A percentile compares a stretch with the other conserved stretches of the same genome.
Conservation (phyloP, 2,113 vertebrate species). For the Anhinga anhinga region DNA sequence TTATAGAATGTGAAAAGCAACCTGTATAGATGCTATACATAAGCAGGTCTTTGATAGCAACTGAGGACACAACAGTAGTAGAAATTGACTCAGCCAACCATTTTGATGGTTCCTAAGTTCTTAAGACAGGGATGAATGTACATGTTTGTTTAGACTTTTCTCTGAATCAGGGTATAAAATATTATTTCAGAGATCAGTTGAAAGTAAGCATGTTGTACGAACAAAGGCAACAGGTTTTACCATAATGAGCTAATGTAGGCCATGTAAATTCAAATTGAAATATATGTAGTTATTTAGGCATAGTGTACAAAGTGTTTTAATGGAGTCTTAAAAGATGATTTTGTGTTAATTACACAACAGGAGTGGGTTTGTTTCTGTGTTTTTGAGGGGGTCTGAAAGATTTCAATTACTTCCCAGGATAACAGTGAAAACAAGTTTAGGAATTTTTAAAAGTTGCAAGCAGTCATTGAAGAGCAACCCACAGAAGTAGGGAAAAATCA, state of each 20-base stretch:
- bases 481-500: too few relatives aligned
- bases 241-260: background rate
- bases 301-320: too few relatives aligned
- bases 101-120: background rate
- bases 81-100: background rate
- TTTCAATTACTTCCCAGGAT: background rate
- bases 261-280: background rate
- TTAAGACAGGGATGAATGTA: background rate
- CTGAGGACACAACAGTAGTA: background rate
- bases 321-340: background rate
- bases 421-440: background rate
- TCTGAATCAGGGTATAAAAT: background rate
- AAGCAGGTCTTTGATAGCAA: background rate
- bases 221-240: background rate
- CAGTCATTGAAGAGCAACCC: too few relatives aligned
- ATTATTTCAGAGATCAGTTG: background rate
- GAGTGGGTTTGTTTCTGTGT: background rate
- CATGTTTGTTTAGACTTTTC: background rate
- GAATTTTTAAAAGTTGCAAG: background rate
- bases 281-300: background rate
- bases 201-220: background rate
- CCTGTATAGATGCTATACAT: background rate
- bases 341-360: background rate
- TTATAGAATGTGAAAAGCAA: background rate
- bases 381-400: background rate